Conservation (phyloP, 2,888 invertebrate species). For the Leptura quadrifasciata region DNA sequence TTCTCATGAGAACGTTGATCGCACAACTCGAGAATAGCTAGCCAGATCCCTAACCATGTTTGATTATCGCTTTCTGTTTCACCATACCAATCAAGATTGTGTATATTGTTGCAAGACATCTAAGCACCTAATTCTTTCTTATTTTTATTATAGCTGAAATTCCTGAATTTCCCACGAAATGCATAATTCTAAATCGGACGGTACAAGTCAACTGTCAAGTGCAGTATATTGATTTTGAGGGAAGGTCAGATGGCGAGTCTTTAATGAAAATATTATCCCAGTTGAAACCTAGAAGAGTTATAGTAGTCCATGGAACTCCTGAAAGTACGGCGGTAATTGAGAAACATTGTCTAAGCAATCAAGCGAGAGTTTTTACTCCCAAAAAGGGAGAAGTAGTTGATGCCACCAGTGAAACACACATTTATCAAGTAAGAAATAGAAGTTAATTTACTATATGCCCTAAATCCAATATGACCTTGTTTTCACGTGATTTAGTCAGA, state of each 20-base stretch:
- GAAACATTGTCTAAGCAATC: slow-evolving; percentile 80
- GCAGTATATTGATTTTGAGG: slow-evolving; percentile 98
- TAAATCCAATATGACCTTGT: too few species aligned
- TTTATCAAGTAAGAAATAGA: slow-evolving; percentile 86
- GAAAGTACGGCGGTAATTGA: slow-evolving; percentile 83
- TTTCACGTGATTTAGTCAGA: too few species aligned
- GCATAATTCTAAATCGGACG: slow-evolving; percentile 83
- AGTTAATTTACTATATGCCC: background rate
- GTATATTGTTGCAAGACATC: too few species aligned
- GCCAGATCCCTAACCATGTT: too few species aligned
- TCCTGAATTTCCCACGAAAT: slow-evolving; percentile 93
- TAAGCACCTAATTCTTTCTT: background rate
- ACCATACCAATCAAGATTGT: too few species aligned
- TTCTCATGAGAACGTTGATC: too few species aligned
- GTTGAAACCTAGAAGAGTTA: slow-evolving; percentile 87
- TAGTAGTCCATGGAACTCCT: slow-evolving; percentile 84
- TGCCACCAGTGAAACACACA: slow-evolving; percentile 98
- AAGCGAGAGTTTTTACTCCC: slow-evolving; percentile 89
- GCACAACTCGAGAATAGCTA: too few species aligned
- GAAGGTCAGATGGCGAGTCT: slow-evolving; percentile 91
- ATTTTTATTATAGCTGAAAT: slow-evolving; percentile 69
- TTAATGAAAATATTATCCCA: slow-evolving; percentile 87
- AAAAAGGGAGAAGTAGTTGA: slow-evolving; percentile 89
- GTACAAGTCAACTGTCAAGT: slow-evolving; percentile 90
- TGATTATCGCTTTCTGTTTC: too few species aligned